Evolutionary conservation across 2,888 invertebrate species (phyloP).

Genomic region (Drosophila atripex): DNA sequence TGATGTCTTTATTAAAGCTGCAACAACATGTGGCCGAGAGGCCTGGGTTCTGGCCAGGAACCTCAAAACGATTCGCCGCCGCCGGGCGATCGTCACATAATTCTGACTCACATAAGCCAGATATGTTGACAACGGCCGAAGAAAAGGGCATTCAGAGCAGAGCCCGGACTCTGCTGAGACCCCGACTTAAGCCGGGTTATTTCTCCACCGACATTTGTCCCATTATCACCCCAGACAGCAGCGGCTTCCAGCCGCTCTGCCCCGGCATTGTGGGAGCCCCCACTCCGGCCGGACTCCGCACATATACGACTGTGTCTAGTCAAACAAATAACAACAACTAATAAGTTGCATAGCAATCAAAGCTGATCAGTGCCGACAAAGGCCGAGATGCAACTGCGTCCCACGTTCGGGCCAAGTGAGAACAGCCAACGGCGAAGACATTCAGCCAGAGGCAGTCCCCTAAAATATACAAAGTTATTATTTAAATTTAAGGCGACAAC

Average conservation of each 20-base stretch:
- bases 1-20: slow-evolving; percentile 81
- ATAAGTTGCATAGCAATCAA: slow-evolving; percentile 74
- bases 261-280: slow-evolving; percentile 35
- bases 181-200: slow-evolving; percentile 77
- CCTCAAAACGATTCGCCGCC: slow-evolving; percentile 67
- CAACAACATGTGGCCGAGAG: slow-evolving; percentile 70
- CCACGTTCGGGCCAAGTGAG: slow-evolving; percentile 34
- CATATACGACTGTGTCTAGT: slow-evolving; percentile 79
- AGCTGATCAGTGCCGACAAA: slow-evolving; percentile 72
- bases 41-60: slow-evolving; percentile 11
- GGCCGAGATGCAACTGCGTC: slow-evolving; percentile 46
- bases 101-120: slow-evolving; percentile 80
- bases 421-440: slow-evolving; percentile 29
- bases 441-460: slow-evolving; percentile 29
- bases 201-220: slow-evolving; percentile 73
- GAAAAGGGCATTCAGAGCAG: slow-evolving; percentile 71
- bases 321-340: slow-evolving; percentile 82
- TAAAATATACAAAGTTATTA: slow-evolving; percentile 65
- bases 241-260: slow-evolving; percentile 72
- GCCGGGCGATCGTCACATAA: slow-evolving; percentile 70
- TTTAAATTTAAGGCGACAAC: slow-evolving; percentile 58
- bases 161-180: slow-evolving; percentile 68
- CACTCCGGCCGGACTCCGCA: slow-evolving; percentile 21
- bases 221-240: slow-evolving; percentile 77
- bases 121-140: slow-evolving; percentile 83